These are phyloP conservation scores for Nansenia antarctica DNA, from an alignment of 2,113 vertebrate species.

Conservation along the genomic window DNA sequence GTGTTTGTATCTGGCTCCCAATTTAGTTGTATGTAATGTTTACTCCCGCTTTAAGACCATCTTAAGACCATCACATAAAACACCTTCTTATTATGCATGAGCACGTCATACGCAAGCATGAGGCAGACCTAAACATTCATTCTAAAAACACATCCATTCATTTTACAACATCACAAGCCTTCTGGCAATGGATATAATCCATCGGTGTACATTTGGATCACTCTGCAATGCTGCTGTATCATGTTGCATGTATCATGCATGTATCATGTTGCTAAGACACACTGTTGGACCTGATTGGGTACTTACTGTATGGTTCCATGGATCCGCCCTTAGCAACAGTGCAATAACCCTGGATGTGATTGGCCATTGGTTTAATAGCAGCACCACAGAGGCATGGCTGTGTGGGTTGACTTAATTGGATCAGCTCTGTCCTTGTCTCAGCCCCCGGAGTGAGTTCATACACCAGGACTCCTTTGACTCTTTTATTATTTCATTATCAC, in stretches of 20 bases:
- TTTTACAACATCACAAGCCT: background rate
- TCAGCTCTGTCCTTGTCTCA: slow-evolving; percentile 16
- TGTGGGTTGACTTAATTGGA: slow-evolving; percentile 44
- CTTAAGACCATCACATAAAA: slow-evolving; percentile 31
- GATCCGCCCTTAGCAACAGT: slow-evolving; percentile 27
- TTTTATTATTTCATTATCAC: background rate
- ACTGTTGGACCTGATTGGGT: background rate
- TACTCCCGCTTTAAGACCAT: background rate
- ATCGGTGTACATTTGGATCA: background rate
- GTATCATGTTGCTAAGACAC: background rate
- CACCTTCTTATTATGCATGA: slow-evolving; percentile 37
- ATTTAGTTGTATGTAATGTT: no score
- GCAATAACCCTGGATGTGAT: slow-evolving; percentile 3
- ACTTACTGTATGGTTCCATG: background rate
- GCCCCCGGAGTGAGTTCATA: background rate
- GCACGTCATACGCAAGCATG: slow-evolving; percentile 42
- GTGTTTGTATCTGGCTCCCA: background rate
- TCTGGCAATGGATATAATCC: background rate
- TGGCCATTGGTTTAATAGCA: slow-evolving; percentile 6
- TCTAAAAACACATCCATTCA: background rate
- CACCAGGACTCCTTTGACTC: background rate
- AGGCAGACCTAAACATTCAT: background rate
- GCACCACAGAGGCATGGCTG: slow-evolving; percentile 1
- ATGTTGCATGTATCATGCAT: no score
- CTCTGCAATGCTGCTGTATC: background rate